Conservation (phyloP, 2,888 invertebrate species). For the Fissipunctia ypsillon region DNA sequence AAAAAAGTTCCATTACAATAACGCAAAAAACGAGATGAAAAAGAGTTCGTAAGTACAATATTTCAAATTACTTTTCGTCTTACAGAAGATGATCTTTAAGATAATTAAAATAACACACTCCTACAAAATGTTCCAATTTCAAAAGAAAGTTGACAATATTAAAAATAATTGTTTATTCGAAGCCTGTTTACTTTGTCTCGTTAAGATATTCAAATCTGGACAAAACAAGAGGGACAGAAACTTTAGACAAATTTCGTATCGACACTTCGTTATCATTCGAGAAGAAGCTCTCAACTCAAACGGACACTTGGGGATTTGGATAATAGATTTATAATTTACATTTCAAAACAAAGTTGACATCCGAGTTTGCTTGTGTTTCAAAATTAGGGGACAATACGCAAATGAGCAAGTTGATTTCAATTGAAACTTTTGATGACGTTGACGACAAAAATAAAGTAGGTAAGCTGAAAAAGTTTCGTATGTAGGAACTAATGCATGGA, state of each 20-base stretch:
- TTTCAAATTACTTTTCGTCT: slow-evolving; percentile 24
- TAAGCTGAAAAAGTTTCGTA: neutral
- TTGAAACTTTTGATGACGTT: slow-evolving; percentile 27
- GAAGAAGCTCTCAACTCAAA: slow-evolving; percentile 63
- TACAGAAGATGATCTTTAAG: slow-evolving; percentile 15
- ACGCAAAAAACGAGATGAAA: slow-evolving; percentile 7
- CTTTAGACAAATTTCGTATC: slow-evolving; percentile 64
- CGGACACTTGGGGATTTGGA: slow-evolving; percentile 64
- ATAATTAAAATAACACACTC: slow-evolving; percentile 47
- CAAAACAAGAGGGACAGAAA: slow-evolving; percentile 61
- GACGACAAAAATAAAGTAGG: neutral
- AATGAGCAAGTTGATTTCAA: slow-evolving; percentile 50
- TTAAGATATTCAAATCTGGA: slow-evolving; percentile 66
- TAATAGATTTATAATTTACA: slow-evolving; percentile 68
- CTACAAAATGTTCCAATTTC: slow-evolving; percentile 26
- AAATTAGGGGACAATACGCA: slow-evolving; percentile 51
- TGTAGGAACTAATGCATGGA: neutral
- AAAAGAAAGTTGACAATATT: slow-evolving; percentile 57
- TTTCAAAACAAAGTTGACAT: slow-evolving; percentile 63
- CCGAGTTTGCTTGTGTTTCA: slow-evolving; percentile 54
- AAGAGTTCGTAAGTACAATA: neutral
- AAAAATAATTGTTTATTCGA: slow-evolving; percentile 61
- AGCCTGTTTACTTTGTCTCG: slow-evolving; percentile 60
- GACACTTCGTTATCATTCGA: slow-evolving; percentile 66
- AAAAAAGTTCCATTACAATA: neutral